Conservation (phyloP, 2,797 vertebrate genomes). For the Rhodeus uyekii region DNA sequence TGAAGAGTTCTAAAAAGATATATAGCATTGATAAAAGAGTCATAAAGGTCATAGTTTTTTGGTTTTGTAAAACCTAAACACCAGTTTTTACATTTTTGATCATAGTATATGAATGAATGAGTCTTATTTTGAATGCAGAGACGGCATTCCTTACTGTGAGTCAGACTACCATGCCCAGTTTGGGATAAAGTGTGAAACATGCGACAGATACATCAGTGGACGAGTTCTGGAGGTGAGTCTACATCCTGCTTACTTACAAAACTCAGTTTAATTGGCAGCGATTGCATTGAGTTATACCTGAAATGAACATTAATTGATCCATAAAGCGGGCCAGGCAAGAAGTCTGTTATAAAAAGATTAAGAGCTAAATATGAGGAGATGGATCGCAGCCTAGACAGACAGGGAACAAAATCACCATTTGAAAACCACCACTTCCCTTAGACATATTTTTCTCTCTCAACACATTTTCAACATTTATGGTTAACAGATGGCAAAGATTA, state of each 20-base stretch:
- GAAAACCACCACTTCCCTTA: constrained; percentile 43
- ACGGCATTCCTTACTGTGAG: constrained; percentile 95
- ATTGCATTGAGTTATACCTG: background rate
- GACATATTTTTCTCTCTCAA: constrained; percentile 1
- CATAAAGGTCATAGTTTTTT: background rate
- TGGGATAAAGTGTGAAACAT: constrained; percentile 98
- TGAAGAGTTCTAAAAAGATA: background rate
- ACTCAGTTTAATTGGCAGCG: background rate
- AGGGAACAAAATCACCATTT: constrained; percentile 35
- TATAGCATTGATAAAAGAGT: background rate
- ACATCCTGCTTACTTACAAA: background rate
- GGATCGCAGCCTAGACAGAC: constrained; percentile 4
- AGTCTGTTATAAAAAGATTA: constrained; percentile 64
- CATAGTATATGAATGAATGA: background rate
- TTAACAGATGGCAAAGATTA: constrained; percentile 32
- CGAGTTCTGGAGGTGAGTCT: constrained; percentile 94
- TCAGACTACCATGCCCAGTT: constrained; percentile 97
- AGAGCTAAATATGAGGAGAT: constrained; percentile 46
- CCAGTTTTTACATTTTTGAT: background rate
- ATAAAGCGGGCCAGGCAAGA: constrained; percentile 27
- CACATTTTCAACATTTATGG: constrained; percentile 32
- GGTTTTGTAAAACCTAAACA: background rate
- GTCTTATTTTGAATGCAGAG: constrained; percentile 75
- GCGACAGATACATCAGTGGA: constrained; percentile 96
- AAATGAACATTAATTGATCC: constrained; percentile 19